Percentiles rank a stretch among this genome's conserved stretches.
Evolutionary conservation across 92 coral and sea anemone species (phyloP).

Genomic region (Anthopleura xanthogrammica): DNA sequence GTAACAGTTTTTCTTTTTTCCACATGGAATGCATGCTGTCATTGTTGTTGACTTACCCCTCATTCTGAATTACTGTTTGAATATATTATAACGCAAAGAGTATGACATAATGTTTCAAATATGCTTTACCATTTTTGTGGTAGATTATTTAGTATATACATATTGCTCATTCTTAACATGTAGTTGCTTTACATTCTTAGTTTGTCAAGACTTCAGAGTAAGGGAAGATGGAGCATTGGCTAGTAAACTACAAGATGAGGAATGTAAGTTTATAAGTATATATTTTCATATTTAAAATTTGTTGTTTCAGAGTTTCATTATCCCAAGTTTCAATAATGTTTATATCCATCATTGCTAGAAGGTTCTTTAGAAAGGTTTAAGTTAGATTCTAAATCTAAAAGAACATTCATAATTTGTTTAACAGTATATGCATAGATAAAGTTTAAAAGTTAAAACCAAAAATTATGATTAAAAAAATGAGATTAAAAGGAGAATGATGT

Average conservation of each 20-base stretch:
- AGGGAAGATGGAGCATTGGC: conserved; percentile 94
- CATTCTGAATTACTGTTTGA: not conserved
- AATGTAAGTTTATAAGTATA: conserved; percentile 55
- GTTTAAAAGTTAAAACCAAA: too few species aligned
- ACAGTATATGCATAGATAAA: too few species aligned
- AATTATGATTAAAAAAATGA: too few species aligned
- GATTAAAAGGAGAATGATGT: too few species aligned
- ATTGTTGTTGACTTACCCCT: not conserved
- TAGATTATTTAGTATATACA: not conserved
- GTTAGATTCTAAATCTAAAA: too few species aligned
- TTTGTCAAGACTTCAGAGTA: conserved; percentile 82
- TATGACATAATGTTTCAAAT: conserved; percentile 8
- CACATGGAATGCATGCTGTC: conserved; percentile 5
- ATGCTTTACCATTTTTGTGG: not conserved
- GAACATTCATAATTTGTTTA: too few species aligned
- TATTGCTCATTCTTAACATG: not conserved
- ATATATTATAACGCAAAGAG: not conserved
- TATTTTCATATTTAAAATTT: not conserved
- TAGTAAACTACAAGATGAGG: conserved; percentile 75
- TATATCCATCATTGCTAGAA: too few species aligned
- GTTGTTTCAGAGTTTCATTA: not conserved
- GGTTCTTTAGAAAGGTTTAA: too few species aligned
- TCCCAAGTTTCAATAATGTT: not conserved
- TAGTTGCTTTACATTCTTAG: conserved; percentile 33
- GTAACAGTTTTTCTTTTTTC: not conserved